A percentile compares a stretch with the other conserved stretches of the same genome.
phyloP scores from a whole-genome alignment of 2,113 vertebrate genomes.

The Lepisosteus osseus region DNA sequence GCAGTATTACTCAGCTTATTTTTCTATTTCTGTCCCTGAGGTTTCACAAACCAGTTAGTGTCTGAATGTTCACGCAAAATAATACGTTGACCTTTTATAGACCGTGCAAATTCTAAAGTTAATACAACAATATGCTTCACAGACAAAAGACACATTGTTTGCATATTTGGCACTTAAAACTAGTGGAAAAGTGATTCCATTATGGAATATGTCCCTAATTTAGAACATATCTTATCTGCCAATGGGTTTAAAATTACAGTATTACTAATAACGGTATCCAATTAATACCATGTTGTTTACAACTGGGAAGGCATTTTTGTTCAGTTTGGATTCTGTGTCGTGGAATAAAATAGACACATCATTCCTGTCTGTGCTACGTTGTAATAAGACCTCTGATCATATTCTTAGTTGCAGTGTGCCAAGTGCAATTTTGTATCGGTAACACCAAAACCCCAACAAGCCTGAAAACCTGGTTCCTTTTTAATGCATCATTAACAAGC shows the following conservation, averaged over 20 bases:
- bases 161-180: conserved; percentile 33
- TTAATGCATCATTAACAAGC: conserved; percentile 58
- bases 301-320: conserved; percentile 14
- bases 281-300: conserved; percentile 33
- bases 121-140: conserved; percentile 32
- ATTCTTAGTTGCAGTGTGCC: conserved; percentile 29
- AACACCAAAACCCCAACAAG: conserved; percentile 30
- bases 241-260: conserved; percentile 26
- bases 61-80: conserved; percentile 40
- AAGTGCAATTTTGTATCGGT: conserved; percentile 17
- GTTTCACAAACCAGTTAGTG: conserved; percentile 26
- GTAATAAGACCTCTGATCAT: conserved; percentile 22
- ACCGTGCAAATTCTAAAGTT: conserved; percentile 37
- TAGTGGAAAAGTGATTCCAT: conserved; percentile 33
- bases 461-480: conserved; percentile 51
- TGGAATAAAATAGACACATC: neutral
- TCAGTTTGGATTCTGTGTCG: conserved; percentile 15
- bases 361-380: conserved; percentile 17
- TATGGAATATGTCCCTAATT: conserved; percentile 33
- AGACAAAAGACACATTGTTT: conserved; percentile 30
- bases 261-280: conserved; percentile 30
- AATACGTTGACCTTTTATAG: conserved; percentile 43
- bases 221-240: conserved; percentile 32
- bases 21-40: conserved; percentile 13
- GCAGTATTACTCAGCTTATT: conserved; percentile 11